These are phyloP conservation scores for Psephotus haematonotus DNA, from an alignment of 2,113 vertebrate species.

Conservation along the genomic window DNA sequence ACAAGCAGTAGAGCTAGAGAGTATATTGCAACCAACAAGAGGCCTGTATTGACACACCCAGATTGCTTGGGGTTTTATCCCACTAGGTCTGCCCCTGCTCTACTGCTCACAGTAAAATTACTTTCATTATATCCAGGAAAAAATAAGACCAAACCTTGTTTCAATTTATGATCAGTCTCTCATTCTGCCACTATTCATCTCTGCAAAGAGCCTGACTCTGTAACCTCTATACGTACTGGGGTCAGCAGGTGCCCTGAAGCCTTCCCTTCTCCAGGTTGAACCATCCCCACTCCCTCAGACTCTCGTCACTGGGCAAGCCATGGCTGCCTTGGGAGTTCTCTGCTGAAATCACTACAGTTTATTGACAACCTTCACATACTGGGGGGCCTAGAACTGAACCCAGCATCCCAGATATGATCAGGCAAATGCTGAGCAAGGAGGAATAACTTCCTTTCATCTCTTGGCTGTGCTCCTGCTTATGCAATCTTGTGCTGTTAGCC, in stretches of 20 bases:
- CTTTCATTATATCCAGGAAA: not conserved
- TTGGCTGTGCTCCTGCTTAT: not conserved
- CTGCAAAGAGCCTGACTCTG: not conserved
- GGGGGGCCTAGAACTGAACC: not conserved
- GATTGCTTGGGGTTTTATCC: not conserved
- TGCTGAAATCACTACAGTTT: not conserved
- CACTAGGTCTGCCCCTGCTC: not conserved
- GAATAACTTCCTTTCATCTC: not conserved
- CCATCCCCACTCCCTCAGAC: not conserved
- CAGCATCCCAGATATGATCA: not conserved
- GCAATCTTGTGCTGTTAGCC: not conserved
- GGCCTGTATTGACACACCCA: not conserved
- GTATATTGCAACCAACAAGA: not conserved
- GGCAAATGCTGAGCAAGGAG: not conserved
- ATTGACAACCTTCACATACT: accelerated
- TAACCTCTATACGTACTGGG: not conserved
- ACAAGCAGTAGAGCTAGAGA: not conserved
- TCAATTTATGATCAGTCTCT: not conserved
- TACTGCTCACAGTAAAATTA: not conserved
- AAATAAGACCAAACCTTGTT: not conserved
- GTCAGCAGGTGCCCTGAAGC: not conserved
- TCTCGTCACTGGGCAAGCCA: not conserved
- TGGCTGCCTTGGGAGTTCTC: not conserved
- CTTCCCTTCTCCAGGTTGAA: not conserved
- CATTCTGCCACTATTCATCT: not conserved